A percentile compares a stretch with the other conserved stretches of the same genome.
Evolutionary conservation across 2,888 invertebrate species (phyloP).

Genomic region (Hydropsyche betteni): DNA sequence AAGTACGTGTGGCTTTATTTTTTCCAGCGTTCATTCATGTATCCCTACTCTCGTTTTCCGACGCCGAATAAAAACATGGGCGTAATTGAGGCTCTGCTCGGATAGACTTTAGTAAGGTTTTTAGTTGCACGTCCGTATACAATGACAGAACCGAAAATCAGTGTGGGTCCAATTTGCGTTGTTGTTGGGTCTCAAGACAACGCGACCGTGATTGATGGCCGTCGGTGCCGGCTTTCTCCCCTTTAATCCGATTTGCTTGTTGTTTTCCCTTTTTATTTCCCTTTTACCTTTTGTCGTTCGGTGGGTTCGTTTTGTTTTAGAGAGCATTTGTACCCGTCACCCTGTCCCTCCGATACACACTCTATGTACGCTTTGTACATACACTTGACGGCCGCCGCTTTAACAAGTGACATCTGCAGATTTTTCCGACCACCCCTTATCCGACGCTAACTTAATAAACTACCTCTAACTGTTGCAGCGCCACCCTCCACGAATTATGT

Average conservation of each 20-base stretch:
- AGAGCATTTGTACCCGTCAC: constrained; percentile 51
- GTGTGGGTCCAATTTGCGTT: constrained; percentile 39
- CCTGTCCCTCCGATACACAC: constrained; percentile 44
- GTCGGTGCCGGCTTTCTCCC: constrained; percentile 26
- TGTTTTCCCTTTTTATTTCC: constrained; percentile 22
- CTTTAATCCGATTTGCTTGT: constrained; percentile 33
- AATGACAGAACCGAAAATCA: constrained; percentile 49
- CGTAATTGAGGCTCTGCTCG: no score
- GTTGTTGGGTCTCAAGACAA: constrained; percentile 33
- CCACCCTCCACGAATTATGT: constrained; percentile 41
- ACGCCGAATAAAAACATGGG: neutral
- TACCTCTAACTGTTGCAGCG: constrained; percentile 42
- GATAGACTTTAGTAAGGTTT: neutral
- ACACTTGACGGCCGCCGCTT: constrained; percentile 42
- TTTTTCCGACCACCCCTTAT: constrained; percentile 41
- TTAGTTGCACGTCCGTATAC: constrained; percentile 28
- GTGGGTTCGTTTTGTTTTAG: constrained; percentile 45
- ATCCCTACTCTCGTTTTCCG: neutral
- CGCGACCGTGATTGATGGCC: constrained; percentile 35
- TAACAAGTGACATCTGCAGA: constrained; percentile 52
- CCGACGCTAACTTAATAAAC: neutral
- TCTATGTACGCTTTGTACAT: constrained; percentile 23
- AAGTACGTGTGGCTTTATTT: constrained; percentile 24
- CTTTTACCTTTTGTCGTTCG: constrained; percentile 15
- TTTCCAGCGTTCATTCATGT: constrained; percentile 7